Percentiles rank a stretch among this genome's conserved stretches.
phyloP scores from a whole-genome alignment of 1,140 invertebrate genomes.

The Nilaparvata lugens region DNA sequence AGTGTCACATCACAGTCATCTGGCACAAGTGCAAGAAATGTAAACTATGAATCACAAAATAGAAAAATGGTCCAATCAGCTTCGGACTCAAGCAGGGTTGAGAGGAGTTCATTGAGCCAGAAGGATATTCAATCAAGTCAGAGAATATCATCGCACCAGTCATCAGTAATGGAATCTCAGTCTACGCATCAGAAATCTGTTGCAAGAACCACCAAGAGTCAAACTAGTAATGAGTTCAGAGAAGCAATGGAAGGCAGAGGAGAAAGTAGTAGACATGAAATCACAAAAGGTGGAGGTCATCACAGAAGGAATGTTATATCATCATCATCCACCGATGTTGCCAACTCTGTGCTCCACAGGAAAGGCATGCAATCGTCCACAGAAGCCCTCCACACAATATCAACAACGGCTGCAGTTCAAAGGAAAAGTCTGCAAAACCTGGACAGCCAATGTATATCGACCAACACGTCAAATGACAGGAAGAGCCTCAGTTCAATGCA shows the following conservation, averaged over 20 bases:
- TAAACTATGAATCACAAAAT: too few relatives aligned
- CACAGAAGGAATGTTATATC: constrained; percentile 63
- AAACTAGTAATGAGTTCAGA: constrained; percentile 21
- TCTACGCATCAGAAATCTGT: not conserved
- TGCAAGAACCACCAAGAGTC: constrained; percentile 11
- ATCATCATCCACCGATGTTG: constrained; percentile 54
- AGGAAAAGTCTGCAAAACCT: constrained; percentile 68
- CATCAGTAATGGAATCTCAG: not conserved
- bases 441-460: constrained; percentile 52
- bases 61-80: not conserved
- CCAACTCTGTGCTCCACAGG: constrained; percentile 65
- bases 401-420: constrained; percentile 66
- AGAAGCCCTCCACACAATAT: constrained; percentile 54
- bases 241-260: constrained; percentile 18
- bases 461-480: constrained; percentile 52
- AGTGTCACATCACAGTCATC: too few relatives aligned
- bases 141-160: not conserved
- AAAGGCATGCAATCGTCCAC: constrained; percentile 49
- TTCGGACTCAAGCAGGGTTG: not conserved
- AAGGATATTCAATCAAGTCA: not conserved
- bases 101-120: not conserved
- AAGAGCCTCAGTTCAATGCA: constrained; percentile 67
- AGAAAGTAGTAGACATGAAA: constrained; percentile 16
- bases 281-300: constrained; percentile 18
- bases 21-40: too few relatives aligned